Base-by-base conservation (phyloP, 2,888 invertebrate genomes). In the Leucophenga maculata region DNA sequence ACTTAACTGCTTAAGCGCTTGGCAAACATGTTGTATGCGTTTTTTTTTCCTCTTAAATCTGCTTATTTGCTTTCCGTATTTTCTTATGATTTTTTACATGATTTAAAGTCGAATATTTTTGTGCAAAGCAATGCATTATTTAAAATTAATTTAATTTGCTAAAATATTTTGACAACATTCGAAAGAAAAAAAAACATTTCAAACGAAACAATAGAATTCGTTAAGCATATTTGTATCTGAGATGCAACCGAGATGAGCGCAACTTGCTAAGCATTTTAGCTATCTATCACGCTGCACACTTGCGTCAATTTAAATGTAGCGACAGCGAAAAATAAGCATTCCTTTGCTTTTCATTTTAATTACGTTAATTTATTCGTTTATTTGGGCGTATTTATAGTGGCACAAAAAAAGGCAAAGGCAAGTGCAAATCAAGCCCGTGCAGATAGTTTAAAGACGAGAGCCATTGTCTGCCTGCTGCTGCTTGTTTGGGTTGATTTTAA, bases 331-430 rank as follows among this genome's bases (percentile, higher is more conserved):
- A 57, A 57, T 22, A 22, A 57, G 57, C 13, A 57, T 57, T 57
- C 26, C 57, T 26, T 48, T 20, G 20, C 20, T 64, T 46, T 26
- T 64, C 48, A 64, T 64, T 64, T 64, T 64, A 48, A 60, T 60
- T 60, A 64, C 62, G 48, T 48, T 64, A 64, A 64, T 64, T 64
- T 64, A 64, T 64, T 64, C 62, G 22, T 64, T 64, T 32, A 48
- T 64, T 64, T 64, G 62, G 46, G 20, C 46, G 48, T 64, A 64
- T 64, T 64, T 64, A 39, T 64, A 64, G 62, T 46, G 20, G 62
- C 32, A 13, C 6, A n/a, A 50, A 50, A 8, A n/a, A n/a, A n/a
- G n/a, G n/a, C n/a, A n/a, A n/a, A n/a, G n/a, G n/a, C n/a, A n/a
- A n/a, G n/a, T n/a, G 9, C 50, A 11, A 16, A 18, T 2, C 14